A percentile compares a stretch with the other conserved stretches of the same genome.
These are phyloP conservation scores for Morone saxatilis DNA, from an alignment of 2,113 vertebrate species.

Conservation along the genomic window DNA sequence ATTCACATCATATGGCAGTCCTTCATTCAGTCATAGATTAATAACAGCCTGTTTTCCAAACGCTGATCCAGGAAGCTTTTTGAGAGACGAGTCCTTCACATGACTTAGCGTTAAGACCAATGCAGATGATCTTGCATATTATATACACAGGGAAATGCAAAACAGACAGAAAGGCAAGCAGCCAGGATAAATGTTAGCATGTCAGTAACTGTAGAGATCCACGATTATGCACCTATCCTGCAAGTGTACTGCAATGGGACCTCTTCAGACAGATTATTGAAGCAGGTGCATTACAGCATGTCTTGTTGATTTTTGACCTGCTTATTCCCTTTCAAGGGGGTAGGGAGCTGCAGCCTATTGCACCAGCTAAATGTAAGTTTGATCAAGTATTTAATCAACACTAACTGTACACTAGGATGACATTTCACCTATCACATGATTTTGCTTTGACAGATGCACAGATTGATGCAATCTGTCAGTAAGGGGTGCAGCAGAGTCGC, in stretches of 20 bases:
- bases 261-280: neutral
- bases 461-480: neutral
- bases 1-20: slow-evolving; percentile 51
- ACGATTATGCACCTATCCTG: neutral
- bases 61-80: slow-evolving; percentile 48
- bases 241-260: neutral
- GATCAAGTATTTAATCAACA: neutral
- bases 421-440: neutral
- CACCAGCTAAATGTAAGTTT: neutral
- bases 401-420: neutral
- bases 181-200: slow-evolving; percentile 2
- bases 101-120: slow-evolving; percentile 35
- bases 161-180: slow-evolving; percentile 21
- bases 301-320: neutral
- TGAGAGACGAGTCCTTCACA: slow-evolving; percentile 35
- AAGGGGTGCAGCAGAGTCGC: neutral
- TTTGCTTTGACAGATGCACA: neutral
- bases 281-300: neutral
- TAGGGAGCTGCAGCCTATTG: neutral
- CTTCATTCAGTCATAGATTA: slow-evolving; percentile 54
- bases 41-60: slow-evolving; percentile 60
- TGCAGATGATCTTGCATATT: slow-evolving; percentile 15
- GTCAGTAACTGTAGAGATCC: slow-evolving; percentile 3
- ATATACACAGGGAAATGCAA: slow-evolving; percentile 7
- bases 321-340: neutral